Percentiles rank a stretch among this genome's conserved stretches.
phyloP scores from a whole-genome alignment of 1,140 invertebrate species.

The Halyomorpha halys region DNA sequence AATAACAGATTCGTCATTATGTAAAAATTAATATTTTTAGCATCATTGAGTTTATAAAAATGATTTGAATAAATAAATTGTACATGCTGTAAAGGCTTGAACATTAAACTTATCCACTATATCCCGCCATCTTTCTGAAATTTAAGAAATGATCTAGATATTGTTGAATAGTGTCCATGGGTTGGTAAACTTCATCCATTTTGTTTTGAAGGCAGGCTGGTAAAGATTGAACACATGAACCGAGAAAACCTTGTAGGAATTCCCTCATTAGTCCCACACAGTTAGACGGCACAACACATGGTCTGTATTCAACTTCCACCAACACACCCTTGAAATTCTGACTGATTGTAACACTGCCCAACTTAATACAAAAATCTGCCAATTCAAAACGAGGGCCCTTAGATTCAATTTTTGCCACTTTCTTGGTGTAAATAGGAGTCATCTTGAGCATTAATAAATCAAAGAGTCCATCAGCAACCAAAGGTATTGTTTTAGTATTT shows the following conservation, averaged over 20 bases:
- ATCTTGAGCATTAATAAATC: constrained; percentile 85
- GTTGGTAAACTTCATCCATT: constrained; percentile 79
- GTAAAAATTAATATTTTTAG: no score
- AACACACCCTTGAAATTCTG: constrained; percentile 90
- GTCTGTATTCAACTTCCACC: constrained; percentile 89
- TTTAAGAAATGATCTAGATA: constrained; percentile 90
- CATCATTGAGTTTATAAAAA: no score
- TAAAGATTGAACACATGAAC: constrained; percentile 55
- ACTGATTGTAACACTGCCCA: constrained; percentile 85
- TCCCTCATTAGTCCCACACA: constrained; percentile 89
- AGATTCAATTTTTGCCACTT: constrained; percentile 67
- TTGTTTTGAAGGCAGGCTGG: constrained; percentile 45
- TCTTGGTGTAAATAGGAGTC: constrained; percentile 76
- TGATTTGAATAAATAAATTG: no score
- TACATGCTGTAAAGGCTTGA: no score
- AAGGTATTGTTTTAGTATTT: constrained; percentile 67
- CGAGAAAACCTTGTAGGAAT: constrained; percentile 84
- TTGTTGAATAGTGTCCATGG: constrained; percentile 85
- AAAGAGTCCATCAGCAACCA: constrained; percentile 83
- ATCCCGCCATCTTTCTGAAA: constrained; percentile 56
- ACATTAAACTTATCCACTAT: constrained; percentile 8
- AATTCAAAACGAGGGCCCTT: constrained; percentile 87
- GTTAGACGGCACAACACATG: constrained; percentile 71
- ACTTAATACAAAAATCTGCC: constrained; percentile 87
- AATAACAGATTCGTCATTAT: no score